Conservation (phyloP, 2,888 invertebrate species). For the Drosophila rubida region DNA sequence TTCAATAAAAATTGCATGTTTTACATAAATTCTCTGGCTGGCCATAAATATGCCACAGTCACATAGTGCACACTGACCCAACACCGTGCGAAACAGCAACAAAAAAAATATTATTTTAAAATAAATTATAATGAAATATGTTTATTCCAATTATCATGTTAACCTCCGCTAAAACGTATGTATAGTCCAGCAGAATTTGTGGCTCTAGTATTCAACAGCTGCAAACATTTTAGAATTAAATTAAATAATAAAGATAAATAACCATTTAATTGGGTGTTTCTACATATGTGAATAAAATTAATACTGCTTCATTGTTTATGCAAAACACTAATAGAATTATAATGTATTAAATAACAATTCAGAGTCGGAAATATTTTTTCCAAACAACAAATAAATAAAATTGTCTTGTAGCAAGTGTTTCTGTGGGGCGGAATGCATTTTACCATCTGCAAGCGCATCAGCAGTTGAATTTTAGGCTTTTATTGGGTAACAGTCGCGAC, state of each 20-base stretch:
- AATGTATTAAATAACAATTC: conserved; percentile 1
- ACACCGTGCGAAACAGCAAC: conserved; percentile 1
- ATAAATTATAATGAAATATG: neutral
- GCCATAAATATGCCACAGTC: conserved; percentile 46
- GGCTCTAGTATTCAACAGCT: neutral
- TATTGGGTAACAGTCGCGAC: conserved; percentile 30
- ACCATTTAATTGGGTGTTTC: conserved; percentile 15
- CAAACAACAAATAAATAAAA: neutral
- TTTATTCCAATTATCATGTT: neutral
- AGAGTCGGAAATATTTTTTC: neutral
- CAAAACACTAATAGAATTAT: conserved; percentile 13
- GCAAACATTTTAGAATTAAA: conserved; percentile 2
- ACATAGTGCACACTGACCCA: conserved; percentile 39
- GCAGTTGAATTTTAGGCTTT: conserved; percentile 12
- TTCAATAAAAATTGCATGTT: conserved; percentile 75
- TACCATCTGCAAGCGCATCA: conserved; percentile 23
- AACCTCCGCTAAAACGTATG: neutral
- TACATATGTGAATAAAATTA: conserved; percentile 8
- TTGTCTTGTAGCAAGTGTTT: neutral
- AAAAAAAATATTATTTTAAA: neutral
- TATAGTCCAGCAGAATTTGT: neutral
- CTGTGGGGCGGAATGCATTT: conserved; percentile 1
- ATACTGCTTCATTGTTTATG: conserved; percentile 7
- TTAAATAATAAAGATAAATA: conserved; percentile 18
- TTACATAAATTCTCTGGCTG: conserved; percentile 64